phyloP scores from a whole-genome alignment of 1,140 invertebrate genomes.

The Atta cephalotes region DNA sequence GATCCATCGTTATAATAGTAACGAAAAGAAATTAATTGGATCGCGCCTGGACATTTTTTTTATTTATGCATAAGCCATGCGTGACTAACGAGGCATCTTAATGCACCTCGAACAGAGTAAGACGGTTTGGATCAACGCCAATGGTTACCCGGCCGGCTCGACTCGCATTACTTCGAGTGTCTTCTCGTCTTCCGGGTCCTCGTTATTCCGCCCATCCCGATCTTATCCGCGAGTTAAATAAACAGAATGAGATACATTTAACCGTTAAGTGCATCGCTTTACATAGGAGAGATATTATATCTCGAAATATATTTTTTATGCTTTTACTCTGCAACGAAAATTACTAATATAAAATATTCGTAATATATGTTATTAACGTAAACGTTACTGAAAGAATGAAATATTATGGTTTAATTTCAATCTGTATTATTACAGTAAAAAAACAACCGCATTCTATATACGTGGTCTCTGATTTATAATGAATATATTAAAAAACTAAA shows the following conservation, averaged over 20 bases:
- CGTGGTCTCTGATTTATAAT: conserved; percentile 2
- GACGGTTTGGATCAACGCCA: conserved; percentile 70
- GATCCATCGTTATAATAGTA: conserved; percentile 6
- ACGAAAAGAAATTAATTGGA: conserved; percentile 49
- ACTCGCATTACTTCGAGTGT: conserved; percentile 72
- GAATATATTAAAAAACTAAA: neutral
- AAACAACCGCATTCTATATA: neutral
- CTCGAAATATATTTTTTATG: conserved; percentile 28
- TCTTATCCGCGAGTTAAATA: conserved; percentile 55
- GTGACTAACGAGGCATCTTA: conserved; percentile 66
- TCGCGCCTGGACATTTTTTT: conserved; percentile 53
- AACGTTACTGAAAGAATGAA: neutral
- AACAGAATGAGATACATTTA: conserved; percentile 58
- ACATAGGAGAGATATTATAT: neutral
- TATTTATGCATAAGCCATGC: conserved; percentile 59
- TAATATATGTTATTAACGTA: neutral
- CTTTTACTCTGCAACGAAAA: neutral
- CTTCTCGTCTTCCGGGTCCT: conserved; percentile 47
- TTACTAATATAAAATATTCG: conserved; percentile 10
- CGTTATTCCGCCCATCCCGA: conserved; percentile 42
- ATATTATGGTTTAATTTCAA: conserved; percentile 8
- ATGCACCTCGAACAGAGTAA: conserved; percentile 67
- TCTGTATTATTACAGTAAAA: neutral
- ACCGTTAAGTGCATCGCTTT: conserved; percentile 53
- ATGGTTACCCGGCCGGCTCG: conserved; percentile 57